phyloP scores from a whole-genome alignment of 2,888 invertebrate genomes.

The Protodeltote pygarga region DNA sequence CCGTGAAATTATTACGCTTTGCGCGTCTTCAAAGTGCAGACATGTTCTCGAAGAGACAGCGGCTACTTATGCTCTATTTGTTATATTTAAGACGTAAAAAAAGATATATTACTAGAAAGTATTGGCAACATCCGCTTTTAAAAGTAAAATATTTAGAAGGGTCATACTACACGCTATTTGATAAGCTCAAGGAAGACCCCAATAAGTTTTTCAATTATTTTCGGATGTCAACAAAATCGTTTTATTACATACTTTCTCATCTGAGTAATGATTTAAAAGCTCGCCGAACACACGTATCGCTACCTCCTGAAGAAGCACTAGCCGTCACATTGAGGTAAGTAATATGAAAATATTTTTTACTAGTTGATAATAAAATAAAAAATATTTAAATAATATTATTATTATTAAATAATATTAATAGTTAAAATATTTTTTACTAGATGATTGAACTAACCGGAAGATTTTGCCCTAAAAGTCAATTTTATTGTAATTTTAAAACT shows the following conservation, averaged over 20 bases:
- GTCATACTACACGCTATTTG: constrained; percentile 5
- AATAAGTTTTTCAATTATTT: constrained; percentile 3
- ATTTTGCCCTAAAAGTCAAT: constrained; percentile 7
- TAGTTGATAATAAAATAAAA: not conserved
- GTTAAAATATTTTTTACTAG: constrained; percentile 2
- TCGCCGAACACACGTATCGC: constrained; percentile 10
- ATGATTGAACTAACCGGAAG: constrained; percentile 2
- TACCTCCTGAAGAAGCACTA: constrained; percentile 15
- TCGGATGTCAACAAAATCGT: constrained; percentile 3
- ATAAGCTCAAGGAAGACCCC: constrained; percentile 3
- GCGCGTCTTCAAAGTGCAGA: too few species aligned
- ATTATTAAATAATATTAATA: too few species aligned
- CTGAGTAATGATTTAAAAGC: constrained; percentile 1
- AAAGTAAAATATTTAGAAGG: not conserved
- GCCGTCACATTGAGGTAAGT: constrained; percentile 15
- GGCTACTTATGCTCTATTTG: not conserved
- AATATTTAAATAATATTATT: too few species aligned
- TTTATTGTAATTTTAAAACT: constrained; percentile 6
- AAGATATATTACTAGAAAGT: not conserved
- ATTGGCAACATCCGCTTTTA: not conserved
- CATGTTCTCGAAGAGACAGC: not conserved
- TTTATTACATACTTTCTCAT: constrained; percentile 5
- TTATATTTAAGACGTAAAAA: not conserved
- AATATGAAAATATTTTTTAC: not conserved
- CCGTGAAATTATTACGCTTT: too few species aligned